Evolutionary conservation across 2,888 invertebrate genomes (phyloP).

Genomic region (Lepidochrysops patricia): DNA sequence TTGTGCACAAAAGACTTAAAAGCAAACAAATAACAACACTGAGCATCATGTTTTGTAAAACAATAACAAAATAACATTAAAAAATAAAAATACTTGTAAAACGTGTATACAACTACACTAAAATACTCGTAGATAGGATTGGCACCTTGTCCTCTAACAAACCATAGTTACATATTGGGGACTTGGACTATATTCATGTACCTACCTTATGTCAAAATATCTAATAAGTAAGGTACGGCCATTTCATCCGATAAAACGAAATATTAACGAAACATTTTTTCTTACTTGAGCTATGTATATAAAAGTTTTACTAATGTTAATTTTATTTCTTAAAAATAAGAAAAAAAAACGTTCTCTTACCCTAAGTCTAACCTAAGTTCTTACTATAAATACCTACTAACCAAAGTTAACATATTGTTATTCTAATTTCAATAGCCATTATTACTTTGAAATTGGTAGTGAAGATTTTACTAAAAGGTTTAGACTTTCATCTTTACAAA

Average conservation of each 20-base stretch:
- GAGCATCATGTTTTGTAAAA: slow-evolving; percentile 8
- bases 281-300: not conserved
- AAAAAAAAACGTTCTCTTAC: no score
- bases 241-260: no score
- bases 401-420: no score
- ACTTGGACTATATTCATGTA: no score
- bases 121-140: slow-evolving; percentile 22
- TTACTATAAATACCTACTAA: no score
- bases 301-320: not conserved
- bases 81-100: slow-evolving; percentile 3
- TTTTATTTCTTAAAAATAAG: not conserved
- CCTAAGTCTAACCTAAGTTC: no score
- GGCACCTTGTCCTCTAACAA: slow-evolving; percentile 15
- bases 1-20: not conserved
- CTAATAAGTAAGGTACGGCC: no score
- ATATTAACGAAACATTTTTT: not conserved
- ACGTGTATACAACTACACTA: slow-evolving; percentile 18
- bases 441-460: no score
- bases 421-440: no score
- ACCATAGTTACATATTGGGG: not conserved
- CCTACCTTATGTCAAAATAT: no score
- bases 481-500: no score
- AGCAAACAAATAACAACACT: not conserved
- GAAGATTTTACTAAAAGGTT: no score
- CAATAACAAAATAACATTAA: slow-evolving; percentile 2